Conservation (phyloP, 2,888 invertebrate species). For the Thereva nobilitata region DNA sequence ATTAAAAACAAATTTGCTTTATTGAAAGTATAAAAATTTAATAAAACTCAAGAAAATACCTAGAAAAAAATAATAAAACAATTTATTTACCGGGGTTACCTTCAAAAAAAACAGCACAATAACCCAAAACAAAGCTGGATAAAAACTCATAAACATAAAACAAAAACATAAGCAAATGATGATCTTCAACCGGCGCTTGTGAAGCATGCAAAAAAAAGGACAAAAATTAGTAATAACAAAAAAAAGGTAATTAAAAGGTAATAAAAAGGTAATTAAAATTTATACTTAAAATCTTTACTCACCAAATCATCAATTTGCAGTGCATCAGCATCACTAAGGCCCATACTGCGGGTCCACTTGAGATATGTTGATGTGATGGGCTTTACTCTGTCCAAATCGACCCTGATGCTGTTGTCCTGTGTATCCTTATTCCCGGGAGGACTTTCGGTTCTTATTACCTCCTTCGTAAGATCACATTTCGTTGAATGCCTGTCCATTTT, state of each 20-base stretch:
- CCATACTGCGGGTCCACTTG: slow-evolving; percentile 79
- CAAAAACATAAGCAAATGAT: neutral
- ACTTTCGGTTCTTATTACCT: slow-evolving; percentile 8
- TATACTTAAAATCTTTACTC: slow-evolving; percentile 60
- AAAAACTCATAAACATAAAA: no score
- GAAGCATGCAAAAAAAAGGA: neutral
- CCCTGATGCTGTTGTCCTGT: neutral
- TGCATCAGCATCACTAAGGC: slow-evolving; percentile 66
- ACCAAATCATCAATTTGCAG: slow-evolving; percentile 65
- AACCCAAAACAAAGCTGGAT: no score
- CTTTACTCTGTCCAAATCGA: slow-evolving; percentile 63
- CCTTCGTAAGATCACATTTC: slow-evolving; percentile 49
- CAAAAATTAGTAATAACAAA: slow-evolving; percentile 9
- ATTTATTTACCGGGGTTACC: no score
- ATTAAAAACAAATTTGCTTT: no score
- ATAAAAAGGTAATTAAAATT: slow-evolving; percentile 45
- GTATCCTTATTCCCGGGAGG: neutral
- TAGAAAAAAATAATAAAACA: no score
- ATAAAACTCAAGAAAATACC: no score
- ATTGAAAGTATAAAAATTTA: no score
- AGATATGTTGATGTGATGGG: slow-evolving; percentile 90
- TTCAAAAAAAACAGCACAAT: no score
- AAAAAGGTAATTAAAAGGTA: slow-evolving; percentile 9
- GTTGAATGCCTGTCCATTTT: slow-evolving; percentile 60
- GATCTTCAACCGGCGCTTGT: slow-evolving; percentile 2